These are phyloP conservation scores for Drosophila kepulauana DNA, from an alignment of 1,140 invertebrate species.

Conservation along the genomic window DNA sequence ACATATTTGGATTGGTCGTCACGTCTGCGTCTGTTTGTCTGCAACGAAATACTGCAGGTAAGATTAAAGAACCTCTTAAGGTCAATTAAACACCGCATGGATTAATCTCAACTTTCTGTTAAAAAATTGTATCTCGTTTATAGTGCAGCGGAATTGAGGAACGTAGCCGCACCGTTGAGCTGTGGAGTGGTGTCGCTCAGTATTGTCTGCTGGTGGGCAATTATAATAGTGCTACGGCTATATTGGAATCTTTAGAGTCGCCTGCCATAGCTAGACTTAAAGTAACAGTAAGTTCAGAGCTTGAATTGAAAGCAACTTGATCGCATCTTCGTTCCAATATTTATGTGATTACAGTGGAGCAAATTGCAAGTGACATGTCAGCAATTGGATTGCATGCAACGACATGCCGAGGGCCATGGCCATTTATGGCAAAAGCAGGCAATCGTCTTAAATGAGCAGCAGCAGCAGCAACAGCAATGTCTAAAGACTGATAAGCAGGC, in stretches of 20 bases:
- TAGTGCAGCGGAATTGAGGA: conserved; percentile 78
- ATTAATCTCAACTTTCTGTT: conserved; percentile 24
- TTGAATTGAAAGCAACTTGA: background rate
- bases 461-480: conserved; percentile 36
- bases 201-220: conserved; percentile 75
- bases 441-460: conserved; percentile 77
- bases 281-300: conserved; percentile 71
- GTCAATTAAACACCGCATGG: too few relatives aligned
- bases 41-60: conserved; percentile 84
- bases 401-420: conserved; percentile 82
- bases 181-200: conserved; percentile 75
- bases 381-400: conserved; percentile 84
- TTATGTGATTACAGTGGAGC: conserved; percentile 79
- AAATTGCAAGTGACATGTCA: conserved; percentile 83
- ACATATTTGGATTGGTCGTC: conserved; percentile 84
- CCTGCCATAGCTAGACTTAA: conserved; percentile 80
- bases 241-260: conserved; percentile 78
- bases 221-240: conserved; percentile 80
- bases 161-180: conserved; percentile 66
- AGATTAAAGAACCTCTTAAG: conserved; percentile 19
- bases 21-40: conserved; percentile 82
- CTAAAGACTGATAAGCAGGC: conserved; percentile 64
- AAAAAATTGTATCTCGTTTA: background rate
- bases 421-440: conserved; percentile 84
- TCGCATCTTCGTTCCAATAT: conserved; percentile 21